Base-by-base conservation (phyloP, 2,797 vertebrate genomes). In the Diplodus puntazzo region DNA sequence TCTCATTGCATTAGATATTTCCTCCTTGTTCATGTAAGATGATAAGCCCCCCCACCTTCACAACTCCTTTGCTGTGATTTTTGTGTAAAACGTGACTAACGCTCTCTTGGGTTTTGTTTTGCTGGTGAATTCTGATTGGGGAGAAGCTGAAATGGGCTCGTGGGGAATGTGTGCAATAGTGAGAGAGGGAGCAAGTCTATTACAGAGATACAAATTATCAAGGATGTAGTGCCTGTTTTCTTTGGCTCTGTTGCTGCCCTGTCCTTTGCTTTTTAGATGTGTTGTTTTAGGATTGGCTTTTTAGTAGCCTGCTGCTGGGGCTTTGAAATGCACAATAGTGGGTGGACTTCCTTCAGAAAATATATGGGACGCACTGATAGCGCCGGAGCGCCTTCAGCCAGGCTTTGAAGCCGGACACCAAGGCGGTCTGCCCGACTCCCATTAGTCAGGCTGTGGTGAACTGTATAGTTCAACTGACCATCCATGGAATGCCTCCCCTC, bases 281-380 rank as follows among this genome's bases (percentile, higher is more conserved):
- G 88, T 94, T 94, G 90, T 94, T 90, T 89, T 72, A 71, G 69
- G 79, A 64, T 80, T 45, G 60, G 27, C 85, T 87, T 84, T 88
- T 80, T 82, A 81, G 73, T 82, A 10, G 61, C 60, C 57, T 60
- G 72, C 84, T 72, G 79, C 87, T 73, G 81, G 34, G 74, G 14
- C 88, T 89, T 91, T 89, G 75, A 89, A 89, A 79, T 82, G 27
- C 53, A 94, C 91, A 94, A 95, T 89, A 76, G 84, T 84, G 80
- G 85, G 81, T 78, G 85, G 91, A 86, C 82, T 89, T 94, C 90
- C 94, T 91, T 90, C 62, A 42, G 69, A 80, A 91, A 91, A 90
- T 86, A 87, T 86, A 86, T 84, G 85, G 64, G 54, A 21, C 45
- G 20, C 83, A 62, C 68, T 72, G 86, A 90, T 87, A 80, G 70